These are phyloP conservation scores for Hetaerina titia DNA, from an alignment of 2,888 invertebrate species.

Conservation along the genomic window DNA sequence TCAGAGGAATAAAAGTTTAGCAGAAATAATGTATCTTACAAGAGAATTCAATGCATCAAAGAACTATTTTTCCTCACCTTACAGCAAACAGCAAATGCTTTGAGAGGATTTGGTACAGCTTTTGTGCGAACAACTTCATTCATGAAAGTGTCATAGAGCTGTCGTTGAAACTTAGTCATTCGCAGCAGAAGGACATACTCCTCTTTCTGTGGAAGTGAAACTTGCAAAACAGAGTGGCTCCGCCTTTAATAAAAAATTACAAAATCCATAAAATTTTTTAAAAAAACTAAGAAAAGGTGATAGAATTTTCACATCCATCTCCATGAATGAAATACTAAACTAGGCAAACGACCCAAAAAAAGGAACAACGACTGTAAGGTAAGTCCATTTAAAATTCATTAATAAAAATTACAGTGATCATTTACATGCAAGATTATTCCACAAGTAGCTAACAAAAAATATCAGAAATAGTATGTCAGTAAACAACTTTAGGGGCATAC, in stretches of 20 bases:
- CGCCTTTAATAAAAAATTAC: slow-evolving; percentile 79
- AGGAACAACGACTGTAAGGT: too few relatives aligned
- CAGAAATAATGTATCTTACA: too few relatives aligned
- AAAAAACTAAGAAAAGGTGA: background rate
- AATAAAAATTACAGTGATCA: too few relatives aligned
- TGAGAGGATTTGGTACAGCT: slow-evolving; percentile 95
- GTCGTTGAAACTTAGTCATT: slow-evolving; percentile 94
- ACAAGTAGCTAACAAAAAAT: too few relatives aligned
- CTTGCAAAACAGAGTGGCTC: slow-evolving; percentile 94
- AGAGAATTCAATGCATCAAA: background rate
- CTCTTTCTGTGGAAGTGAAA: slow-evolving; percentile 95
- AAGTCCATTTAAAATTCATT: too few relatives aligned
- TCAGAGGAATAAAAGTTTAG: too few relatives aligned
- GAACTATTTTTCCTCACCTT: slow-evolving; percentile 82
- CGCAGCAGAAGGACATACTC: slow-evolving; percentile 95
- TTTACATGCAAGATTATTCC: too few relatives aligned
- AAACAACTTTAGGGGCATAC: background rate
- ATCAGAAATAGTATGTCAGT: too few relatives aligned
- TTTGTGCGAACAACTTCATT: slow-evolving; percentile 92
- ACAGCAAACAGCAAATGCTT: slow-evolving; percentile 98
- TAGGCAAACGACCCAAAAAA: too few relatives aligned
- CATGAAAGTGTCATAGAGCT: slow-evolving; percentile 95
- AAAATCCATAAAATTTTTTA: background rate
- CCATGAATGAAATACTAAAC: background rate
- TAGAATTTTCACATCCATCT: too few relatives aligned